Conservation (phyloP, 2,113 vertebrate species). For the Galbula dea region DNA sequence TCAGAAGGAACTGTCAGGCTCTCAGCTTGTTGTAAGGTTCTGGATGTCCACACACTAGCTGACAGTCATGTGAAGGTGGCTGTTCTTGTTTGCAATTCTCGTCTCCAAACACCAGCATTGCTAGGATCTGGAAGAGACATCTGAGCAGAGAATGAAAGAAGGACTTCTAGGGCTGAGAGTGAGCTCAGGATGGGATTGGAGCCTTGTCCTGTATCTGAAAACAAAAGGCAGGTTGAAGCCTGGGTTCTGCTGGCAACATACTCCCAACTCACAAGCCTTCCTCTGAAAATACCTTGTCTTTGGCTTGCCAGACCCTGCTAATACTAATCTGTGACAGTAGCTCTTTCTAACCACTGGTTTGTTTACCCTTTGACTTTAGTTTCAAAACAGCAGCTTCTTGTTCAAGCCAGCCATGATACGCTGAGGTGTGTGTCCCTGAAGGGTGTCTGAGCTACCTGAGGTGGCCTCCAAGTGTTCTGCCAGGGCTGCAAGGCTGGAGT, state of each 20-base stretch:
- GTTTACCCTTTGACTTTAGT: neutral
- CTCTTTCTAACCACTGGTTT: neutral
- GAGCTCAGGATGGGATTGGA: neutral
- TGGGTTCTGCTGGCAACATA: neutral
- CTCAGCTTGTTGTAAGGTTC: neutral
- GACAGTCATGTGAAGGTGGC: neutral
- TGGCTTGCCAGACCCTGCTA: neutral
- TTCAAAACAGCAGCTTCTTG: neutral
- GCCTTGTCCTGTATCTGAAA: neutral
- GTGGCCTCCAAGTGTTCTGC: neutral
- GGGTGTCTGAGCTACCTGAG: neutral
- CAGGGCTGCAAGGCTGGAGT: neutral
- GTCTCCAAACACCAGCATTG: neutral
- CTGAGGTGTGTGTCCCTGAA: neutral
- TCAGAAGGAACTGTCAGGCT: neutral
- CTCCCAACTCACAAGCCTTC: neutral
- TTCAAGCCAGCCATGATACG: accelerated
- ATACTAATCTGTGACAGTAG: neutral
- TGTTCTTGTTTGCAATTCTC: neutral
- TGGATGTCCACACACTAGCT: neutral
- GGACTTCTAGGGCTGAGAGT: neutral
- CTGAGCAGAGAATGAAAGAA: neutral
- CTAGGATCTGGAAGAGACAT: neutral
- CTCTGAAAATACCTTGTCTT: neutral
- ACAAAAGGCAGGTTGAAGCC: neutral